Conservation (phyloP, 23 tunicate species). For the Ciona savignyi region DNA sequence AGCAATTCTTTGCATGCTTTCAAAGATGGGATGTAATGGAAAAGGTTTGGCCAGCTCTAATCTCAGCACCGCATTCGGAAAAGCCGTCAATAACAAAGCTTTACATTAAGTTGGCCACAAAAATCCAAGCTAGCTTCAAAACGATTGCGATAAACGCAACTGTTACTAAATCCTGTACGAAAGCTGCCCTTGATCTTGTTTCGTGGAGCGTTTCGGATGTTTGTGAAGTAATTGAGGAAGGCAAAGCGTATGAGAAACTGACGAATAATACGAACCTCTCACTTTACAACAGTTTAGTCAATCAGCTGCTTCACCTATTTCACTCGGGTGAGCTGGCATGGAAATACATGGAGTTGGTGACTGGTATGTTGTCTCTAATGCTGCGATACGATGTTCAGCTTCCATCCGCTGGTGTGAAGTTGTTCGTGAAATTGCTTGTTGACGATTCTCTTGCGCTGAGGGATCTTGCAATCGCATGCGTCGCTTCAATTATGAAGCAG, state of each 20-base stretch:
- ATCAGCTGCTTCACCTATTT: conserved; percentile 24
- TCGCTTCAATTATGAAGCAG: conserved; percentile 51
- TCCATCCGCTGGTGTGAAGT: conserved; percentile 6
- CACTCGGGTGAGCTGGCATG: conserved; percentile 34
- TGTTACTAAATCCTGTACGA: conserved; percentile 15
- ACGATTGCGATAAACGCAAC: conserved; percentile 36
- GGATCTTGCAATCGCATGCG: conserved; percentile 27
- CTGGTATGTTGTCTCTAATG: conserved; percentile 48
- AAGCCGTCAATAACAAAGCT: conserved; percentile 69
- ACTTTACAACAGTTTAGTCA: conserved; percentile 22
- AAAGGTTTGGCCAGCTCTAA: conserved; percentile 77
- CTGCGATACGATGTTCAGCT: conserved; percentile 35
- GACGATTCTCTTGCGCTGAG: conserved; percentile 58
- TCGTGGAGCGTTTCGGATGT: conserved; percentile 6
- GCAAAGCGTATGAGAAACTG: background rate
- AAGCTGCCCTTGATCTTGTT: conserved; percentile 23
- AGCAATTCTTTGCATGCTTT: conserved; percentile 24
- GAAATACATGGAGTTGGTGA: conserved; percentile 27
- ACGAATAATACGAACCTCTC: background rate
- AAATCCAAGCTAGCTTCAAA: conserved; percentile 41
- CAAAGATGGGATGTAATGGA: conserved; percentile 66
- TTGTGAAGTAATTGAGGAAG: background rate
- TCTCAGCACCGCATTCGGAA: conserved; percentile 70
- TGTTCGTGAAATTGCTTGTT: conserved; percentile 19
- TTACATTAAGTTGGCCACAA: conserved; percentile 40